Percentiles rank a stretch among this genome's conserved stretches.
Conservation (phyloP, 64 coral and sea anemone genomes). For the Dendrophyllia cribrosa region DNA sequence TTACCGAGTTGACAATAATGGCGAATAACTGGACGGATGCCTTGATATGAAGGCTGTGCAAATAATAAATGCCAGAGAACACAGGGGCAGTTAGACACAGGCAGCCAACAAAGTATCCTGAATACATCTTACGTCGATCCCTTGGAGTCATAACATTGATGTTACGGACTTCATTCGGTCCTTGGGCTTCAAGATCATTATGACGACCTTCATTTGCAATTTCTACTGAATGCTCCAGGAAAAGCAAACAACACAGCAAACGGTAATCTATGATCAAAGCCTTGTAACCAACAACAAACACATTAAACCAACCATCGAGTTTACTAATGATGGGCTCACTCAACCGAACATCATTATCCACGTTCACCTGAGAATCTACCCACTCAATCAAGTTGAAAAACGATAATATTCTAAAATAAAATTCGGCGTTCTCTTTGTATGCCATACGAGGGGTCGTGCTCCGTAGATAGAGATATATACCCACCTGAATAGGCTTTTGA, state of each 20-base stretch:
- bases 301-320: conserved; percentile 47
- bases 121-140: background rate
- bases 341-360: conserved; percentile 12
- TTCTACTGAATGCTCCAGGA: conserved; percentile 56
- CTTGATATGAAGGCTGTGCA: background rate
- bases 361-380: conserved; percentile 62
- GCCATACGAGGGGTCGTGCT: background rate
- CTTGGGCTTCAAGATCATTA: background rate
- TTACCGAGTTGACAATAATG: background rate
- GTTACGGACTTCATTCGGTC: background rate
- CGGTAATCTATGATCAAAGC: conserved; percentile 84
- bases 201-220: background rate
- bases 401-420: conserved; percentile 76
- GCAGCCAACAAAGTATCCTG: background rate
- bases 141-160: background rate
- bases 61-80: background rate
- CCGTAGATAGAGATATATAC: conserved; percentile 37
- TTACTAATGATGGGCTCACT: background rate
- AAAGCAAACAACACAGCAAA: conserved; percentile 69
- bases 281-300: conserved; percentile 58
- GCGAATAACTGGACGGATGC: background rate
- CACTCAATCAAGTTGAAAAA: conserved; percentile 76
- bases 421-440: conserved; percentile 38
- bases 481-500: conserved; percentile 63
- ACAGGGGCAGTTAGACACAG: conserved; percentile 1